Evolutionary conservation across 2,888 invertebrate genomes (phyloP).

Genomic region (Anoncus sp.): DNA sequence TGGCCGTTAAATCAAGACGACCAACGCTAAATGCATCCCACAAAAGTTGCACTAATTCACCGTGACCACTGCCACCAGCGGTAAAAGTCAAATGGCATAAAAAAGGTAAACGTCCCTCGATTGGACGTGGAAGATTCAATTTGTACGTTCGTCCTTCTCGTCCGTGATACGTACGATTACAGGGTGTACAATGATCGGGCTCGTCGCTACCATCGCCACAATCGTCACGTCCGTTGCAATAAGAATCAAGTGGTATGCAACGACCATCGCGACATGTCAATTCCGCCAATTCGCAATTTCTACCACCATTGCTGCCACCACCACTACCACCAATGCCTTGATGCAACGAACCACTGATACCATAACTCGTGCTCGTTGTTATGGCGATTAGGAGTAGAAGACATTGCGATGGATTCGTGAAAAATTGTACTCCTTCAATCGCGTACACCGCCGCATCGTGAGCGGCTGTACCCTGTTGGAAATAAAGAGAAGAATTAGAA

Average conservation of each 20-base stretch:
- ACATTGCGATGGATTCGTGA: slow-evolving; percentile 34
- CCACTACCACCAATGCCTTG: too few relatives aligned
- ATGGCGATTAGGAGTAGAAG: slow-evolving; percentile 63
- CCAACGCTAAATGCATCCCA: slow-evolving; percentile 96
- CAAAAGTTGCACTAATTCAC: slow-evolving; percentile 94
- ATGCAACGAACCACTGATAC: slow-evolving; percentile 53
- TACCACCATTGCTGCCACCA: slow-evolving; percentile 21
- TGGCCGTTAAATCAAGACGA: slow-evolving; percentile 89
- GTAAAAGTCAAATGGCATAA: slow-evolving; percentile 96
- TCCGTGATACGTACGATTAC: slow-evolving; percentile 96
- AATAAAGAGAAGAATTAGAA: background rate
- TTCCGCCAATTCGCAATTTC: slow-evolving; percentile 90
- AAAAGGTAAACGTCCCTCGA: slow-evolving; percentile 92
- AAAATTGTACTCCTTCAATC: slow-evolving; percentile 43
- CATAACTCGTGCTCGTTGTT: slow-evolving; percentile 57
- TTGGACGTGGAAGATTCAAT: slow-evolving; percentile 89
- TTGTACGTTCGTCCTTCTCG: slow-evolving; percentile 89
- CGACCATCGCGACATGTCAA: slow-evolving; percentile 89
- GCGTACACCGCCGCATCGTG: slow-evolving; percentile 50
- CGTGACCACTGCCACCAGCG: slow-evolving; percentile 94
- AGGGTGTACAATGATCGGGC: slow-evolving; percentile 91
- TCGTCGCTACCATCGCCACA: slow-evolving; percentile 95
- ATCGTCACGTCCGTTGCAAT: slow-evolving; percentile 93
- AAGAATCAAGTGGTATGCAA: slow-evolving; percentile 93
- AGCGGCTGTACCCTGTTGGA: slow-evolving; percentile 57